Evolutionary conservation across 2,888 invertebrate species (phyloP).

Genomic region (Sympetrum striolatum): DNA sequence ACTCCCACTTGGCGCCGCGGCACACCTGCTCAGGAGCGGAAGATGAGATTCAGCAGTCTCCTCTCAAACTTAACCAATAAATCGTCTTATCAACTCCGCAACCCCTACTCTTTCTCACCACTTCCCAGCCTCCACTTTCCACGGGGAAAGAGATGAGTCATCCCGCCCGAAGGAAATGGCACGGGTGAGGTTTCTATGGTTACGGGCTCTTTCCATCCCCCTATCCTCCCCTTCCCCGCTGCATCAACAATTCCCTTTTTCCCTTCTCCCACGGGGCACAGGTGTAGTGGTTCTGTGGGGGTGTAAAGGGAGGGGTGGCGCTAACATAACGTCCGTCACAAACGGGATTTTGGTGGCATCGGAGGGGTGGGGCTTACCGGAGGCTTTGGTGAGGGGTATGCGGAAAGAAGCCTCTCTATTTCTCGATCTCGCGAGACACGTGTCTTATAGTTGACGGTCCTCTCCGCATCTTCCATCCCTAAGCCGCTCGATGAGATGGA

Average conservation of each 20-base stretch:
- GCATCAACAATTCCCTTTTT: background rate
- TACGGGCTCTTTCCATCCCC: background rate
- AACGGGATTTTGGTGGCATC: background rate
- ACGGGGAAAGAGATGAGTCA: constrained; percentile 18
- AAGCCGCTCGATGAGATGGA: background rate
- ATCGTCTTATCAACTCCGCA: constrained; percentile 29
- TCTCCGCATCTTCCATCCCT: background rate
- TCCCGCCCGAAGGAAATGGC: background rate
- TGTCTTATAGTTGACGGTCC: background rate
- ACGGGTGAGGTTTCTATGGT: constrained; percentile 2
- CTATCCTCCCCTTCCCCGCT: background rate
- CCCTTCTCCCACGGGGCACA: constrained; percentile 16
- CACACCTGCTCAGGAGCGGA: constrained; percentile 4
- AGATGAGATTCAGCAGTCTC: background rate
- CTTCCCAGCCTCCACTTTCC: background rate
- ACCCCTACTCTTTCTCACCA: background rate
- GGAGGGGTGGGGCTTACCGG: background rate
- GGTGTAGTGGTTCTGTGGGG: constrained; percentile 6
- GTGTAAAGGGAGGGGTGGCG: background rate
- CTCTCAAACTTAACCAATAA: constrained; percentile 39
- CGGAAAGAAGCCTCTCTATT: background rate
- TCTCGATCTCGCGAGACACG: background rate
- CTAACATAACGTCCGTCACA: background rate
- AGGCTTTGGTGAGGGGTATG: background rate
- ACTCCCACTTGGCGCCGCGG: background rate